phyloP scores from a whole-genome alignment of 2,797 vertebrate species.

The Alosa sapidissima region DNA sequence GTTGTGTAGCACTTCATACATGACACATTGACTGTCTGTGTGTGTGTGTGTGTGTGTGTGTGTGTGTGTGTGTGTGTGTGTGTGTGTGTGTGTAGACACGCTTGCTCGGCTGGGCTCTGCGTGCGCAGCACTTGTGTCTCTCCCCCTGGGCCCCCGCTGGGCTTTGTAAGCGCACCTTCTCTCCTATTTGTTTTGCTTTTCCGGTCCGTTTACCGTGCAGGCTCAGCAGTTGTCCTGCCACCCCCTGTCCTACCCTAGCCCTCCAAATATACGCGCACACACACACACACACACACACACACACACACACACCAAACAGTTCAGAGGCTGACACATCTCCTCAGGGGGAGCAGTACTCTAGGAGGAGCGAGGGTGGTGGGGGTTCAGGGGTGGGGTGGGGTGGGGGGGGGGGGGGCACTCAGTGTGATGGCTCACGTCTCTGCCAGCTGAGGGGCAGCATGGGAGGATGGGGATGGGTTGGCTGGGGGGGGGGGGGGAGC shows the following conservation, averaged over 20 bases:
- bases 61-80: slow-evolving; percentile 1
- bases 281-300: neutral
- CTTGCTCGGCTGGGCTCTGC: neutral
- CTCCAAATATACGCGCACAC: neutral
- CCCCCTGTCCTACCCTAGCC: neutral
- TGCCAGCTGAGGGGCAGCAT: slow-evolving; percentile 28
- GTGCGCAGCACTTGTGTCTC: neutral
- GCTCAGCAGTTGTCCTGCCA: slow-evolving; percentile 15
- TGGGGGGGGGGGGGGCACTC: neutral
- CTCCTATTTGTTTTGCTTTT: neutral
- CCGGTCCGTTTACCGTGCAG: slow-evolving; percentile 1
- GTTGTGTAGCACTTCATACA: neutral
- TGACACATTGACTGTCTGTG: neutral
- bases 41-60: neutral
- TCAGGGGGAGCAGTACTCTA: neutral
- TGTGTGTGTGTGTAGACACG: neutral
- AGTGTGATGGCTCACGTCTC: slow-evolving; percentile 29
- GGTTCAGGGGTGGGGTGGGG: neutral
- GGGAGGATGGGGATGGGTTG: slow-evolving; percentile 13
- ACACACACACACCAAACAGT: neutral
- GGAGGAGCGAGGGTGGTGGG: neutral
- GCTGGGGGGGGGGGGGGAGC: neutral
- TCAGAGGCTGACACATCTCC: slow-evolving; percentile 1
- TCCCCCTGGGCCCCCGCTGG: neutral
- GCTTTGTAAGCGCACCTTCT: neutral